Evolutionary conservation across 2,113 vertebrate species (phyloP), one percentile per base, ranked within the genome.

Genomic region (Ranitomeya imitator): DNA sequence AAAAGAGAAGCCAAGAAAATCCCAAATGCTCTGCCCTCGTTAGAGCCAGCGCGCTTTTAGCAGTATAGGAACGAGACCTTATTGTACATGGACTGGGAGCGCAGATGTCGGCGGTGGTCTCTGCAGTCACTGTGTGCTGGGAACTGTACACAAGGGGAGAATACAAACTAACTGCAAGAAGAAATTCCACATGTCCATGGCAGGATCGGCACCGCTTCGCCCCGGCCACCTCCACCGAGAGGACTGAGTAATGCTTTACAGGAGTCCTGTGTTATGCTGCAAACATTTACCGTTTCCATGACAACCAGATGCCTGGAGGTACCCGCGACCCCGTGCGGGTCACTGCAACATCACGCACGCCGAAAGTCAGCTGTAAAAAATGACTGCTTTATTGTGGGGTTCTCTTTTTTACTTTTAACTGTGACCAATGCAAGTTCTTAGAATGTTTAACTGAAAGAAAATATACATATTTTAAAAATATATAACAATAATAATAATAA

Each of bases 1-100:
- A 80, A 84, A 76, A 85, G 23, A 11, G 73, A 84, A 89, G 87
- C 87, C 52, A 89, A 89, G 82, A 76, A 89, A 89, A 88, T 88
- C 37, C 69, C 57, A 78, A 88, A 89, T 85, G 61, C 78, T 23
- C 57, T 55, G 87, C 71, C 77, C 73, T 67, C 26, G 19, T 52
- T 19, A 45, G 60, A 79, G 59, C 69, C 60, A 79, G 73, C 74
- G 23, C 37, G 73, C 80, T 67, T 85, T 45, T 21, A 63, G 60
- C 23, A 84, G 81, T 54, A 88, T 10, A 89, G 77, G 83, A 79
- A 83, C 18, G 7, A 76, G 79, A 13, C 79, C 78, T 52, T 52
- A 88, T 74, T 83, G 78, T 65, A 8, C 37, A 37, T 23, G 14
- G 31, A 83, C 54, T 37, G 9, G n/a, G 31, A 67, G 87, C 74